Evolutionary conservation across 2,888 invertebrate genomes (phyloP), one percentile per base, ranked within the genome.

Genomic region (Scotopteryx bipunctaria): DNA sequence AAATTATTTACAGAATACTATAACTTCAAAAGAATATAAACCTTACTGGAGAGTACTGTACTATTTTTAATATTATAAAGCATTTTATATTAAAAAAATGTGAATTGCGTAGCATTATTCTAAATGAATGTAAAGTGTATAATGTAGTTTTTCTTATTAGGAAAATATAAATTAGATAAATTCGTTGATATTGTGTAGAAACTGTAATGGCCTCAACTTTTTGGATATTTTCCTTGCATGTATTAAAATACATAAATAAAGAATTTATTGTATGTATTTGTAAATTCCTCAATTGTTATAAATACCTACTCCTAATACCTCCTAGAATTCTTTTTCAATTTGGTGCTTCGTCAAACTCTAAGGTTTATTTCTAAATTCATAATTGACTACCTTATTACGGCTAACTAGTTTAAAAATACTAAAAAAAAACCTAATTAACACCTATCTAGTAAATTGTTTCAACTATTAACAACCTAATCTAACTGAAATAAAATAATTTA

Each of bases 111-210:
- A 88, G 84, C 76, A 83, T 85, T 78, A 88, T 87, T 88, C 88
- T 87, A 87, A 89, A 85, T 71, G 61, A 70, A 73, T 86, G 87
- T 89, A 88, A 84, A 86, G 64, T 87, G 86, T 89, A 89, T 78
- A 79, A 83, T 67, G 63, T 61, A 69, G 54, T 60, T 64, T 62
- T 66, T 65, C 60, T 62, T 60, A 58, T 59, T 68, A 59, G 57
- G 33, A 61, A 55, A 57, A 59, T 55, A 54, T 41, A 49, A 48
- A 53, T 36, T 55, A 56, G 46, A 37, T 44, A 44, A 36, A 53
- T 23, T 43, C 49, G 29, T 32, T 40, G 27, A 42, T 16, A 11
- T 56, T 57, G 55, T 50, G 40, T 56, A 55, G 56, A 43, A 50
- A 41, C 35, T 42, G 47, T 32, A 46, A 55, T 42, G 57, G 55